These are phyloP conservation scores for Megaustenia siamemsis DNA, from an alignment of 2,888 invertebrate species.

Conservation along the genomic window DNA sequence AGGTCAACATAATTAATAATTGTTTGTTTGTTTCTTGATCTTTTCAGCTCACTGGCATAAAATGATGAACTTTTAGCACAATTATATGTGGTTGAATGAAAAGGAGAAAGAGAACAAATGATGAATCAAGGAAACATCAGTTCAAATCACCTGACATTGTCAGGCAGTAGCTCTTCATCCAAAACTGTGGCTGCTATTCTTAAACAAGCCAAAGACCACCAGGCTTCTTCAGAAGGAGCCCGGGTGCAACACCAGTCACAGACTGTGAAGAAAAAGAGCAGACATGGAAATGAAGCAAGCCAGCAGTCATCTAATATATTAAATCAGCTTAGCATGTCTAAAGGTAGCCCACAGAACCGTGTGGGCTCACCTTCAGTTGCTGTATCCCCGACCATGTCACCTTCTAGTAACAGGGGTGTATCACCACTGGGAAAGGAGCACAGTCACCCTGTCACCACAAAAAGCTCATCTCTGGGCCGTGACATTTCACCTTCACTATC, in stretches of 20 bases:
- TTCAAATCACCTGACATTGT: constrained; percentile 22
- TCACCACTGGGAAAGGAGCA: constrained; percentile 46
- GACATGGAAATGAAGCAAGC: not conserved
- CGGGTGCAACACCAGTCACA: constrained; percentile 28
- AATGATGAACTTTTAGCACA: not conserved
- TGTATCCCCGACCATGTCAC: constrained; percentile 34
- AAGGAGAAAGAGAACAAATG: not conserved
- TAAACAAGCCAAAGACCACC: constrained; percentile 45
- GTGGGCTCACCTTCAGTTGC: constrained; percentile 28
- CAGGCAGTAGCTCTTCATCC: constrained; percentile 31
- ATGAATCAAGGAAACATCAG: constrained; percentile 44
- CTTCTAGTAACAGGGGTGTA: constrained; percentile 28
- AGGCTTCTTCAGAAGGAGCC: not conserved
- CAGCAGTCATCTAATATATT: constrained; percentile 24
- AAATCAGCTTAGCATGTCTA: constrained; percentile 32
- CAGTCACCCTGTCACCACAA: constrained; percentile 53
- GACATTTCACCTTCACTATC: constrained; percentile 61
- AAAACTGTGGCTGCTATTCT: constrained; percentile 55
- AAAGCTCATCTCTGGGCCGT: constrained; percentile 59
- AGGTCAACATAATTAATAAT: not conserved
- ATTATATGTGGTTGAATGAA: not conserved
- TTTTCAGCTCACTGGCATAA: not conserved
- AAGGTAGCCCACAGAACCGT: constrained; percentile 33
- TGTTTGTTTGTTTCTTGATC: not conserved
- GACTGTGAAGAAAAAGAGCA: constrained; percentile 21